Evolutionary conservation across 2,888 invertebrate species (phyloP), one percentile per base, ranked within the genome.

Genomic region (Heteromyza rotundicornis): DNA sequence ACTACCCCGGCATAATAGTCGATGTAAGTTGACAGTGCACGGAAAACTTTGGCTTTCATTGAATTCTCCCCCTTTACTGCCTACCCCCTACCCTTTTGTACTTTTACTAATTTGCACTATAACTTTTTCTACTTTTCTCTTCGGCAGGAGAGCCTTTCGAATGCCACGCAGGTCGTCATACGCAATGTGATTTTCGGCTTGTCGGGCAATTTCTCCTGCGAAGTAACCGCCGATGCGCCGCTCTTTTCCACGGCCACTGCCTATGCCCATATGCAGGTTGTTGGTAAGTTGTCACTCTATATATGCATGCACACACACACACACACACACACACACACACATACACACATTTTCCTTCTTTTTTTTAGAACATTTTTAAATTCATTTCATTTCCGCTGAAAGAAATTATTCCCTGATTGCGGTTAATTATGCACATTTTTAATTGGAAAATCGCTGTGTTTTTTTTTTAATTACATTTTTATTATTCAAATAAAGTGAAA

Each of bases 151-250:
- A 86, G 86, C 70, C 86, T 87, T 75, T 90, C 90, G 36, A 89
- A 90, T 81, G 87, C 89, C 74, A 89, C 88, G 63, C 87, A 89
- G 79, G 90, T 89, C 70, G 87, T 88, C 67, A 85, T 90, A 73
- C 87, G 87, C 64, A 86, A 88, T 74, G 89, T 90, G 63, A 88
- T 88, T 78, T 89, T 89, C 72, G 86, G 86, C 20, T 85, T 90
- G 32, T 88, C 89, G 2, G 90, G 90, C 17, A 89, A 88, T 84
- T 89, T 90, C 83, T 89, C 88, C 80, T 90, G 90, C 73, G 90
- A 90, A 80, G 89, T 90, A 63, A 88, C 88, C 3, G 89, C 89
- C 44, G 90, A 90, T 73, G 87, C 89, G 1, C 90, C 90, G 7
- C 86, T 87, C 22, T 90, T 89, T 75, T 87, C 88, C 63, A 90